A percentile compares a stretch with the other conserved stretches of the same genome.
Conservation (phyloP, 2,888 invertebrate genomes). For the Rutpela maculata region DNA sequence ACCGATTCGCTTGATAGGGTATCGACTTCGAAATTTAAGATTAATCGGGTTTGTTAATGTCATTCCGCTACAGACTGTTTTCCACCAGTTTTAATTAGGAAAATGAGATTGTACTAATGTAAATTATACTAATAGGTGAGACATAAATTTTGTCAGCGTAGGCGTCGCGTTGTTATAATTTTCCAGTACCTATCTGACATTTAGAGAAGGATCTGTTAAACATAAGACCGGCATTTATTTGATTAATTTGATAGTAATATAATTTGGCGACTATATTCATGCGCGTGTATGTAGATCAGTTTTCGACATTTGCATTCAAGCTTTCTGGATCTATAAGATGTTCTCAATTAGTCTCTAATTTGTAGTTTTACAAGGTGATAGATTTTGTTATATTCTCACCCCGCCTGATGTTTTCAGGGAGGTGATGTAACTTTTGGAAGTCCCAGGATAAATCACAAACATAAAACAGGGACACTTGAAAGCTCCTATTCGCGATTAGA, state of each 20-base stretch:
- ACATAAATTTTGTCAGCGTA: not conserved
- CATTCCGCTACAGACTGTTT: not conserved
- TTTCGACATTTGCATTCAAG: no score
- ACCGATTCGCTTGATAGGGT: not conserved
- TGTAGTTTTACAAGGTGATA: no score
- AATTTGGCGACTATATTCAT: not conserved
- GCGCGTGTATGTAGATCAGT: no score
- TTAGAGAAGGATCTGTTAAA: no score
- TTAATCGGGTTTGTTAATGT: not conserved
- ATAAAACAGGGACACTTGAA: no score
- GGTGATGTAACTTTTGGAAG: no score
- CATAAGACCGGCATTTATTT: not conserved
- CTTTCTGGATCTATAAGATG: no score
- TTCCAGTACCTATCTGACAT: not conserved
- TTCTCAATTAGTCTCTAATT: no score
- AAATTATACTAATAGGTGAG: not conserved
- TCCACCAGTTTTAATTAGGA: not conserved
- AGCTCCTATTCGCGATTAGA: no score
- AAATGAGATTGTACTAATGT: not conserved
- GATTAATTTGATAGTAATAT: not conserved
- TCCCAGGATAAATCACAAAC: no score
- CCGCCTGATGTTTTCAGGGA: no score
- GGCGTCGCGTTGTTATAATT: not conserved
- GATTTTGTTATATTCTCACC: no score
- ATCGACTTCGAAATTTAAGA: not conserved